These are phyloP conservation scores for Ischnus inquisitorius DNA, from an alignment of 2,888 invertebrate species.

Conservation along the genomic window DNA sequence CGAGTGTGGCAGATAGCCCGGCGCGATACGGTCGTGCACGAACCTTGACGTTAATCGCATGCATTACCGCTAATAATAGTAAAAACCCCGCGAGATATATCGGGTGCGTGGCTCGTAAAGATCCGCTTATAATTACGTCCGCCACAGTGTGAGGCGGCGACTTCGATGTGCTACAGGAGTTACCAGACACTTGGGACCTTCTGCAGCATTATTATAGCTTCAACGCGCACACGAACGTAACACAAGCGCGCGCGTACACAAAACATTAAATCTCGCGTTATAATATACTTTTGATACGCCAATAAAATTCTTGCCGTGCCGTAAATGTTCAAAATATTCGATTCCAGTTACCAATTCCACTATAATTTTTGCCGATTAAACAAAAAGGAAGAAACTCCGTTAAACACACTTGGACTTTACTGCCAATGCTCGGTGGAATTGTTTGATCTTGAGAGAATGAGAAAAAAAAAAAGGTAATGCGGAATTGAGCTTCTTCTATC, in stretches of 20 bases:
- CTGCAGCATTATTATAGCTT: slow-evolving; percentile 32
- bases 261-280: slow-evolving; percentile 3
- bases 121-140: slow-evolving; percentile 75
- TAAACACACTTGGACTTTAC: not conserved
- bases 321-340: slow-evolving; percentile 13
- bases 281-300: not conserved
- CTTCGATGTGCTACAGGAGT: slow-evolving; percentile 31
- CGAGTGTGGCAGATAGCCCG: slow-evolving; percentile 67
- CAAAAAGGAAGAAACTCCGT: not conserved
- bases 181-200: slow-evolving; percentile 41
- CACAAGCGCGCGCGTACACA: not conserved
- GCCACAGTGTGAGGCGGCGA: slow-evolving; percentile 57
- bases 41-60: slow-evolving; percentile 82
- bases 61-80: slow-evolving; percentile 81
- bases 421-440: not conserved
- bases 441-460: not conserved
- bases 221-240: not conserved
- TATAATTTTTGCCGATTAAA: not conserved
- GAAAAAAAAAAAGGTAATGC: not conserved
- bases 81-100: slow-evolving; percentile 65
- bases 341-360: not conserved
- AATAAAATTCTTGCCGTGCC: not conserved
- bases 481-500: not conserved
- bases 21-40: slow-evolving; percentile 74
- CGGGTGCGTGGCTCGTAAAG: slow-evolving; percentile 70